These are phyloP conservation scores for Phocoena phocoena DNA, from an alignment of 2,113 vertebrate genomes.

Conservation along the genomic window DNA sequence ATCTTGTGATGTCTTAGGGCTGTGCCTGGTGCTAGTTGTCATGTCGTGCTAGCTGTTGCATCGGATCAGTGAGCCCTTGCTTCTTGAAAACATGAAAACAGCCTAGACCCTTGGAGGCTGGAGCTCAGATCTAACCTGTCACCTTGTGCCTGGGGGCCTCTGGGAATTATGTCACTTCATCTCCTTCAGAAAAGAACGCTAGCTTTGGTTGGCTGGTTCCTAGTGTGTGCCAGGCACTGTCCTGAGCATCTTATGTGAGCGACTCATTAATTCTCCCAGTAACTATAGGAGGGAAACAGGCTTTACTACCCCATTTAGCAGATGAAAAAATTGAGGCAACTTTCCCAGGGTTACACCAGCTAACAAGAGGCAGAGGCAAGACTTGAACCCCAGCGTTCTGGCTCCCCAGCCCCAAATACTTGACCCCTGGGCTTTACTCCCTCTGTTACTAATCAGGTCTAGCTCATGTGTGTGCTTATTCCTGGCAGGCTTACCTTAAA, in stretches of 20 bases:
- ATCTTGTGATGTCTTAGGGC: fast-evolving
- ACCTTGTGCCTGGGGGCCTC: not conserved
- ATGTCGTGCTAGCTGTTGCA: fast-evolving
- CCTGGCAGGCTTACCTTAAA: not conserved
- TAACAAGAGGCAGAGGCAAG: not conserved
- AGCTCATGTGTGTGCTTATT: fast-evolving
- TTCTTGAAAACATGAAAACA: not conserved
- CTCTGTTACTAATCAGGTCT: not conserved
- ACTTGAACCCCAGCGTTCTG: not conserved
- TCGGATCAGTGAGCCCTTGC: fast-evolving
- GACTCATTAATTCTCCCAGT: not conserved
- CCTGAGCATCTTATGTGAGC: fast-evolving
- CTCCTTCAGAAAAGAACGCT: not conserved
- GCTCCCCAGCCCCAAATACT: fast-evolving
- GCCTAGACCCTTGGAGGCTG: not conserved
- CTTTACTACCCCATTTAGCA: not conserved
- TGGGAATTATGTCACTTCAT: fast-evolving
- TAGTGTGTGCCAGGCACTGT: fast-evolving
- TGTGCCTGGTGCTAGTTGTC: fast-evolving
- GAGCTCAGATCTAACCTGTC: not conserved
- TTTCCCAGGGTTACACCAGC: not conserved
- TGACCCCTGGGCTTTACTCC: fast-evolving
- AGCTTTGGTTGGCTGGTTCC: not conserved
- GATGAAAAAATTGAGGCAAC: fast-evolving
- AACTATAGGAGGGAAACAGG: fast-evolving